phyloP scores from a whole-genome alignment of 2,888 invertebrate species.

The Noctua janthina region DNA sequence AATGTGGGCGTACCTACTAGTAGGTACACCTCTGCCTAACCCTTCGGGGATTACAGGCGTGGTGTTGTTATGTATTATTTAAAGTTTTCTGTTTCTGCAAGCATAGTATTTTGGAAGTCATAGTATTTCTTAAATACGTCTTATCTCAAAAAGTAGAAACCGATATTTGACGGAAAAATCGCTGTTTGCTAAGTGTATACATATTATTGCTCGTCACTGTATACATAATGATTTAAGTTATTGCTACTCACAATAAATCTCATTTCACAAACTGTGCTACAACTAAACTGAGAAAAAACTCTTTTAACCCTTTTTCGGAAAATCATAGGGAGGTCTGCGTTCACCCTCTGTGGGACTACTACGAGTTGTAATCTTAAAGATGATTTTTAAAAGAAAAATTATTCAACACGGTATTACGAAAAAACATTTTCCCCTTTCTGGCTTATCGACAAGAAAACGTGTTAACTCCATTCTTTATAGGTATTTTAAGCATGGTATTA shows the following conservation, averaged over 20 bases:
- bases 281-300: neutral
- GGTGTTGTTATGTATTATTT: too few species aligned
- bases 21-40: too few species aligned
- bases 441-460: neutral
- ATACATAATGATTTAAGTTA: neutral
- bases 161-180: neutral
- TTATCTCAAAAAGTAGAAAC: neutral
- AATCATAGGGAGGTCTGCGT: neutral
- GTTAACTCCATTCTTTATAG: neutral
- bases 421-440: neutral
- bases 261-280: neutral
- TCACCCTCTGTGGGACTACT: neutral
- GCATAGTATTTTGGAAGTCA: too few species aligned
- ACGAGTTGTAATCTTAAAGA: neutral
- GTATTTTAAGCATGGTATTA: neutral
- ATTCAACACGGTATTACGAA: neutral
- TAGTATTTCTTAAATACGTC: too few species aligned
- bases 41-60: too few species aligned
- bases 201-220: too few species aligned
- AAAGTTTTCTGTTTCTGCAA: too few species aligned
- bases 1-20: too few species aligned
- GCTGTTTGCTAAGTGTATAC: neutral
- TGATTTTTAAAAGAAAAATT: neutral
- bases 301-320: neutral
- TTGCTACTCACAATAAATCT: too few species aligned